A percentile compares a stretch with the other conserved stretches of the same genome.
Conservation (phyloP, 2,113 vertebrate species). For the Lipophrys pholis region DNA sequence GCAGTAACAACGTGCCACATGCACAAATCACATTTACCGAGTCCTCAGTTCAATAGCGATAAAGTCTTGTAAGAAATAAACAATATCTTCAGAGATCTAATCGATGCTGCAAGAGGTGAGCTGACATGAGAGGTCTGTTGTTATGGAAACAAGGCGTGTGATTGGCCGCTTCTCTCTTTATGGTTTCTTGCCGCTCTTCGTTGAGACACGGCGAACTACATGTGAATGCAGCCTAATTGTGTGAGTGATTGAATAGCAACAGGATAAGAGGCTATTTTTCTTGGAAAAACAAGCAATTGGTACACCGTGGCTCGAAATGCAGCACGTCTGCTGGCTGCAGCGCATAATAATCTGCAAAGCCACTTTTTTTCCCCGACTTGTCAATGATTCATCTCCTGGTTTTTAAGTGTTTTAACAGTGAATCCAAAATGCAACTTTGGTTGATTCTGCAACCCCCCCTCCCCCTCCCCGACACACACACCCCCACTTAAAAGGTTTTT, state of each 20-base stretch:
- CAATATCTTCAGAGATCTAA: slow-evolving; percentile 14
- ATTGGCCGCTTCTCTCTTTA: slow-evolving; percentile 2
- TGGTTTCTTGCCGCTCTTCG: slow-evolving; percentile 2
- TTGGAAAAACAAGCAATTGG: neutral
- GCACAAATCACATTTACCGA: too few species aligned
- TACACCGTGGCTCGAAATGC: neutral
- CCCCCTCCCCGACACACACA: too few species aligned
- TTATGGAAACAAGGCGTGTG: slow-evolving; percentile 52
- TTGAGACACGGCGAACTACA: neutral
- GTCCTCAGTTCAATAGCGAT: too few species aligned
- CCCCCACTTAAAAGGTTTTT: neutral
- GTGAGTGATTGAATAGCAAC: slow-evolving; percentile 23
- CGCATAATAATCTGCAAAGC: neutral
- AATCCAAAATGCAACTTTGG: too few species aligned
- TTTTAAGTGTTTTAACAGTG: slow-evolving; percentile 2
- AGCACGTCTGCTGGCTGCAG: neutral
- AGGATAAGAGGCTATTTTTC: neutral
- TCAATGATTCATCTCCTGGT: slow-evolving; percentile 6
- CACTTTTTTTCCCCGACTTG: slow-evolving; percentile 7
- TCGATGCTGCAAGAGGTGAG: slow-evolving; percentile 21
- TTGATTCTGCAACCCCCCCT: too few species aligned
- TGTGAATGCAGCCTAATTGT: neutral
- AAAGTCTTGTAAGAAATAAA: too few species aligned
- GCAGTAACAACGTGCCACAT: too few species aligned
- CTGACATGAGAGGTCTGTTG: slow-evolving; percentile 34